These are phyloP conservation scores for Epizoanthus scotinus DNA, from an alignment of 92 coral and sea anemone genomes.

Conservation along the genomic window DNA sequence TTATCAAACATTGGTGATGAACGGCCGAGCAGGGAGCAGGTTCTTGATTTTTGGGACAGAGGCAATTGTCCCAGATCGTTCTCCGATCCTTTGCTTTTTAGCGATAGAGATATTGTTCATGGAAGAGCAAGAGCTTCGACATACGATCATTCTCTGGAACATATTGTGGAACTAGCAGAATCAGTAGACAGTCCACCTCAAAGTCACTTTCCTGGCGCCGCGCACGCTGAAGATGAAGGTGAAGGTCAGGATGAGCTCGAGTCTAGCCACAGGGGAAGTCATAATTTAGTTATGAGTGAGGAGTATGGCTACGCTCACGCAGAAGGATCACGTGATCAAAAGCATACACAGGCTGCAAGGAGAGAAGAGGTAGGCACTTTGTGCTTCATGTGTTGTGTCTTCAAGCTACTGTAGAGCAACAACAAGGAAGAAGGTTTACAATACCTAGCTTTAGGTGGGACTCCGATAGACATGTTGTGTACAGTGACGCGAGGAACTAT, in stretches of 20 bases:
- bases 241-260: background rate
- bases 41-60: slow-evolving; percentile 26
- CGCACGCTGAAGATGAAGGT: background rate
- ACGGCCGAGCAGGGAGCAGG: background rate
- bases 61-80: background rate
- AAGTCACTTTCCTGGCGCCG: background rate
- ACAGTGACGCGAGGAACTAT: too few species aligned
- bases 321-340: too few species aligned
- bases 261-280: too few species aligned
- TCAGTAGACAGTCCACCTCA: background rate
- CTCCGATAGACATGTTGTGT: too few species aligned
- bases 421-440: too few species aligned
- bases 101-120: background rate
- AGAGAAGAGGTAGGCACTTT: too few species aligned
- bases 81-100: slow-evolving; percentile 10
- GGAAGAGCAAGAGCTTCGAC: slow-evolving; percentile 6
- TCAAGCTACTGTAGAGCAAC: too few species aligned
- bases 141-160: slow-evolving; percentile 26
- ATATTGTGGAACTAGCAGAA: slow-evolving; percentile 6
- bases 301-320: too few species aligned
- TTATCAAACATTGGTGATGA: background rate
- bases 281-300: too few species aligned
- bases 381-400: too few species aligned
- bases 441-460: background rate
- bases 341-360: too few species aligned